phyloP scores from a whole-genome alignment of 2,113 vertebrate genomes.

The Poeciliopsis prolifica region DNA sequence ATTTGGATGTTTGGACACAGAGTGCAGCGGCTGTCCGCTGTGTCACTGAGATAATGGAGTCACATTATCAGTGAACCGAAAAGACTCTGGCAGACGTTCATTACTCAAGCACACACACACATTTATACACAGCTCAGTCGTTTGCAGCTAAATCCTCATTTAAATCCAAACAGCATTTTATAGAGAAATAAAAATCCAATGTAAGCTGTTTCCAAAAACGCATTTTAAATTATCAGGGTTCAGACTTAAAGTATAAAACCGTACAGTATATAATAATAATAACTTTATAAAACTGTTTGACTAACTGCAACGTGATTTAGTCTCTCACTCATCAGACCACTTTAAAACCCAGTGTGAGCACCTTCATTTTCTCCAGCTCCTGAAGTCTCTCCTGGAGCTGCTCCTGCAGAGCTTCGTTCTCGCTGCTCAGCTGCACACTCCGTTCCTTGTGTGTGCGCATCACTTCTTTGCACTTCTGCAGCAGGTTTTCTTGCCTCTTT shows the following conservation, averaged over 20 bases:
- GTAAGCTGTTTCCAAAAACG: neutral
- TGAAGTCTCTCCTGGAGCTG: conserved; percentile 94
- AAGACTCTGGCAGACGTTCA: conserved; percentile 34
- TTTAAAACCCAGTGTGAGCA: conserved; percentile 49
- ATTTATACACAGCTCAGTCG: conserved; percentile 25
- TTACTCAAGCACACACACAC: conserved; percentile 10
- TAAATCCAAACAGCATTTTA: conserved; percentile 45
- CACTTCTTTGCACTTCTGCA: conserved; percentile 89
- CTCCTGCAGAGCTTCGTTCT: conserved; percentile 93
- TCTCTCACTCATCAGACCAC: neutral
- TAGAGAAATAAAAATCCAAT: conserved; percentile 18
- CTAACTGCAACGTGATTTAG: neutral
- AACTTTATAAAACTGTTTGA: conserved; percentile 3
- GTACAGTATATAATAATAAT: neutral
- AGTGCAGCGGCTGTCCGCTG: conserved; percentile 41
- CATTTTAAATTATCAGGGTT: conserved; percentile 1
- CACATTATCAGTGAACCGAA: conserved; percentile 48
- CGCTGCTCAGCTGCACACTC: conserved; percentile 83
- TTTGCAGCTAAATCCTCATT: conserved; percentile 2
- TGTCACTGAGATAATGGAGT: conserved; percentile 61
- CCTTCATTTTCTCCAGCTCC: conserved; percentile 97
- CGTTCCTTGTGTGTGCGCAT: conserved; percentile 87
- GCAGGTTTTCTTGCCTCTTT: conserved; percentile 89
- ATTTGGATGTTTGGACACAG: conserved; percentile 38
- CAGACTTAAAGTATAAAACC: neutral